Base-by-base conservation (phyloP, 2,888 invertebrate genomes). In the Eupithecia pulchellata region DNA sequence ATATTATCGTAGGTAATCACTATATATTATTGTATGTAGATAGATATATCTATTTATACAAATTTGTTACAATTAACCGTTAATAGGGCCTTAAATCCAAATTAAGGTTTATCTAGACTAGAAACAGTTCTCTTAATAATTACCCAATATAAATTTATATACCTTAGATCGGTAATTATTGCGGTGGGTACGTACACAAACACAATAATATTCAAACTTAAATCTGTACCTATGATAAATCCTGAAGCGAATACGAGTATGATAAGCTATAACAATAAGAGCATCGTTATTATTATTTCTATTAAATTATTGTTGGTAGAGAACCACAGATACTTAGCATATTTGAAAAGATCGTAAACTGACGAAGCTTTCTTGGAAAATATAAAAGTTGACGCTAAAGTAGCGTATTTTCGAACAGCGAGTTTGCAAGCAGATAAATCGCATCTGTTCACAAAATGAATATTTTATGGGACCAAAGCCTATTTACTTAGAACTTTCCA, bases 401-500 rank as follows among this genome's bases (percentile, higher is more conserved):
- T 20, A 47, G 47, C 42, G 64, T 64, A 62, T 60, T 71, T 67
- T 67, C 64, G 36, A 64, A 67, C 63, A 69, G 71, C 42, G n/a
- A 67, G 57, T 67, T 66, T 36, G 34, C 69, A 47, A n/a, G 61
- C 61, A 69, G 69, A 71, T 67, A 67, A 67, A 71, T 71, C 58
- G 71, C 66, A 64, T 70, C 66, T 63, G 66, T 52, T 64, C 25
- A 60, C 69, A 62, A 69, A 63, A 64, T 67, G 64, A 66, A 69
- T 69, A 71, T 71, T 67, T 71, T 67, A 71, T 64, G 52, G 64
- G 39, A 30, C 58, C 42, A 57, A 66, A 42, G 42, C 58, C 64
- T 29, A 42, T 34, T 69, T 55, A 14, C 17, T 27, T 34, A 42
- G 58, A n/a, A 60, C 57, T 32, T 62, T 60, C 25, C n/a, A 61